Percentiles rank a stretch among this genome's conserved stretches.
Evolutionary conservation across 2,888 invertebrate species (phyloP).

Genomic region (Tryphoninae sp.): DNA sequence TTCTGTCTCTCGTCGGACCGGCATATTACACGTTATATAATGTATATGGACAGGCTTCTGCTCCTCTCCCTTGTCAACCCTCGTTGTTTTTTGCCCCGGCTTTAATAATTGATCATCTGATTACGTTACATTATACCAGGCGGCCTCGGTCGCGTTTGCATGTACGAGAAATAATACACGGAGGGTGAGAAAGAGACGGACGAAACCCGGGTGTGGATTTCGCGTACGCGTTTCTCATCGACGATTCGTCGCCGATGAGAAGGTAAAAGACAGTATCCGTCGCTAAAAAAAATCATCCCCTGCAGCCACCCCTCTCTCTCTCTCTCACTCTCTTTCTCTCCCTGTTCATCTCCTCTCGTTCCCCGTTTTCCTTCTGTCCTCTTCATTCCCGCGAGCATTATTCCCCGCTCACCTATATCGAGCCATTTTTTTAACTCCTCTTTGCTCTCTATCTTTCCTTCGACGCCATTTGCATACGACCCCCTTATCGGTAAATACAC

Average conservation of each 20-base stretch:
- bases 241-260: conserved; percentile 49
- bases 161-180: conserved; percentile 35
- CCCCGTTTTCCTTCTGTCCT: conserved; percentile 37
- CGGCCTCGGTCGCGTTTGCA: conserved; percentile 61
- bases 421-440: conserved; percentile 74
- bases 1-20: conserved; percentile 55
- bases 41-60: conserved; percentile 34
- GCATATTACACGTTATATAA: conserved; percentile 59
- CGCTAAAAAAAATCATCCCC: conserved; percentile 58
- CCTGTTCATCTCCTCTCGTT: conserved; percentile 6
- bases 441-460: conserved; percentile 55
- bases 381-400: conserved; percentile 52
- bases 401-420: conserved; percentile 68
- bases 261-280: conserved; percentile 55
- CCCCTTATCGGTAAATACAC: conserved; percentile 80
- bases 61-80: conserved; percentile 76
- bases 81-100: conserved; percentile 79
- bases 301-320: conserved; percentile 11
- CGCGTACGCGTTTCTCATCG: conserved; percentile 50
- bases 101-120: conserved; percentile 81
- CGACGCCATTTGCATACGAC: conserved; percentile 79
- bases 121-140: conserved; percentile 80
- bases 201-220: neutral
- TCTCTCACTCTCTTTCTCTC: neutral
- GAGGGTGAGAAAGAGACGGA: too few species aligned